Conservation (phyloP, 2,797 vertebrate genomes). For the Coregonus suidteri region DNA sequence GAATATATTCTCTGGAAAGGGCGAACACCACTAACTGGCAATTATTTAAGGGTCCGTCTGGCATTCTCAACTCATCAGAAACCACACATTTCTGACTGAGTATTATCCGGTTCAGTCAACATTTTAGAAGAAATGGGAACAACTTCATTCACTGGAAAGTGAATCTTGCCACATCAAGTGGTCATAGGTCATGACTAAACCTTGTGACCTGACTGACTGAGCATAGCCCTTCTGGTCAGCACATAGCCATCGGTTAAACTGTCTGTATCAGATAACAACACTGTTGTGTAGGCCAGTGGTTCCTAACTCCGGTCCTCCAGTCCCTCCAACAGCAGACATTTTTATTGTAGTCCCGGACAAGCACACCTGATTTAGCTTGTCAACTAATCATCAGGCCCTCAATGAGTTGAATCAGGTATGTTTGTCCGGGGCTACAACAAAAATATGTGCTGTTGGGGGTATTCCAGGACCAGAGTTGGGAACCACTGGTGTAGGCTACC, state of each 20-base stretch:
- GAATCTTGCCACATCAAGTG: not conserved
- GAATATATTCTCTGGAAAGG: not conserved
- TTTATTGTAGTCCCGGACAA: too few species aligned
- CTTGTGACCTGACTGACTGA: not conserved
- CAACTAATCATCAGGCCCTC: too few species aligned
- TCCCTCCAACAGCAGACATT: too few species aligned
- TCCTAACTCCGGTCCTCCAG: too few species aligned
- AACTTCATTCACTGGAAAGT: not conserved
- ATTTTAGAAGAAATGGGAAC: not conserved
- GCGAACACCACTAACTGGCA: not conserved
- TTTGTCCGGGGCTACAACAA: too few species aligned
- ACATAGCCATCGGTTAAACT: not conserved
- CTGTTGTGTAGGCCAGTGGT: too few species aligned
- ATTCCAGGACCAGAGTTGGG: too few species aligned
- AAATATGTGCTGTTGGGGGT: too few species aligned
- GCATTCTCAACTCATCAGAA: not conserved
- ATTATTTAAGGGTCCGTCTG: not conserved
- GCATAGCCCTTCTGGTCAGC: not conserved
- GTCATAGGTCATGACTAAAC: not conserved
- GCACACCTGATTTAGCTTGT: too few species aligned
- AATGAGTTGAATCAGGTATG: too few species aligned
- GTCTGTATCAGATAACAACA: too few species aligned
- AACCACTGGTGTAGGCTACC: not conserved
- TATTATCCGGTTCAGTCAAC: not conserved
- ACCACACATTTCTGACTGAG: too few species aligned